Evolutionary conservation across 2,888 invertebrate genomes (phyloP), one percentile per base, ranked within the genome.

Genomic region (Tortrix viridana): DNA sequence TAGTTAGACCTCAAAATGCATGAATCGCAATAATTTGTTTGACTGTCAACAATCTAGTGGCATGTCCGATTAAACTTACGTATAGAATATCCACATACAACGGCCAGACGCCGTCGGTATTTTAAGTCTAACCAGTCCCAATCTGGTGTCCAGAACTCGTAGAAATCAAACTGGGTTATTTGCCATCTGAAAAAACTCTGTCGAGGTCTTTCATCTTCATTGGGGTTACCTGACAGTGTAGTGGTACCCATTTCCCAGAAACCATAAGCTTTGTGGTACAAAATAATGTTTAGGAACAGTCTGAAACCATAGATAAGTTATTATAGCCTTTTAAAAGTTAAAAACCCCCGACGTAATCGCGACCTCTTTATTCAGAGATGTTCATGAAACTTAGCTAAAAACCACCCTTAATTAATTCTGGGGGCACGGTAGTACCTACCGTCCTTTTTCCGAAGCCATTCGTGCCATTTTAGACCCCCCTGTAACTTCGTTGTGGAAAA

Each of bases 161-260:
- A 61, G 22, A 43, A 56, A 18, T 55, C 41, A 9, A 37, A 50
- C 37, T 61, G 55, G 5, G 50, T 37, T 22, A 50, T 49, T 1
- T 56, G 61, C 61, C 61, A 61, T n/a, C 22, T 20, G 14, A 56
- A 61, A 37, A 44, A 18, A 12, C 55, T 49, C 7, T 37, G 22
- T 0, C 55, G 55, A 0, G 22, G 5, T 0, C 50, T 37, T 1
- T 0, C 1, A 22, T 56, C 61, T 1, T 5, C 9, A 3, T 22
- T 32, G 2, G 12, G 2, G 4, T 41, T 5, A 1, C 49, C 55
- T 14, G 50, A 50, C 22, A 37, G 6, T 3, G 61, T 61, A 1
- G 55, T 44, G 2, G 61, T 61, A 1, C 61, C 61, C 49, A 23
- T 50, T 32, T 61, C 61, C 61, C 61, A 61, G 23, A 61, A 61